Evolutionary conservation across 2,797 vertebrate species (phyloP).

Genomic region (Centropyge bicolor): DNA sequence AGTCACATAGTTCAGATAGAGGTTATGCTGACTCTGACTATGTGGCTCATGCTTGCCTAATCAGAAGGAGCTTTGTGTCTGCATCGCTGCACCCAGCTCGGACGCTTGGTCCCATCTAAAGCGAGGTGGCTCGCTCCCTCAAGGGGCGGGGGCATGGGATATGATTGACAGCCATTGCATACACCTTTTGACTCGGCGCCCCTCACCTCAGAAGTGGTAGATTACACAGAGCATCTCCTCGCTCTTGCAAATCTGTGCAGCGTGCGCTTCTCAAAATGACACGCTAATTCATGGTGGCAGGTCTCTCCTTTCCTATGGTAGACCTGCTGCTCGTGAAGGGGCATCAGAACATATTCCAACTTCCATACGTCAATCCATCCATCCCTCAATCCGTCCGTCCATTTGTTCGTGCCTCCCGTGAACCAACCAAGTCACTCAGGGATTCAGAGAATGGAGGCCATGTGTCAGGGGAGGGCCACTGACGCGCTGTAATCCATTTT

Average conservation of each 20-base stretch:
- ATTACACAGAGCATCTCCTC: slow-evolving; percentile 48
- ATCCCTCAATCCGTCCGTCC: slow-evolving; percentile 26
- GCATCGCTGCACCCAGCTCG: slow-evolving; percentile 55
- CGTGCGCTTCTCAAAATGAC: slow-evolving; percentile 53
- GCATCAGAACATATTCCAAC: slow-evolving; percentile 34
- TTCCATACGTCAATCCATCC: slow-evolving; percentile 37
- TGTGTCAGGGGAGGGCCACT: slow-evolving; percentile 79
- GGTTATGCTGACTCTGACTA: slow-evolving; percentile 53
- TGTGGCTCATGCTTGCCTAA: slow-evolving; percentile 53
- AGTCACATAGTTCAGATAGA: slow-evolving; percentile 49
- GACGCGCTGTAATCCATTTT: slow-evolving; percentile 83
- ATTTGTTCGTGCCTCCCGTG: slow-evolving; percentile 35
- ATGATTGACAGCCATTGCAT: slow-evolving; percentile 70
- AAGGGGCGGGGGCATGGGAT: not conserved
- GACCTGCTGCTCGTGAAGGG: slow-evolving; percentile 44
- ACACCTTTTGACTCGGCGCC: slow-evolving; percentile 62
- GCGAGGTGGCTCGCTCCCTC: slow-evolving; percentile 10
- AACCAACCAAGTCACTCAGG: slow-evolving; percentile 55
- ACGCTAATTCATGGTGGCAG: slow-evolving; percentile 72
- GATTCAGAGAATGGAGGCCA: slow-evolving; percentile 68
- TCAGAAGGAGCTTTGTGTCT: slow-evolving; percentile 68
- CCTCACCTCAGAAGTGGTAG: slow-evolving; percentile 53
- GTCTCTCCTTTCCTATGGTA: slow-evolving; percentile 49
- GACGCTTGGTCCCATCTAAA: slow-evolving; percentile 45
- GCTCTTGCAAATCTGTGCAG: slow-evolving; percentile 42